Percentiles rank a stretch among this genome's conserved stretches.
Conservation (phyloP, 2,113 vertebrate genomes). For the Takifugu bimaculatus region DNA sequence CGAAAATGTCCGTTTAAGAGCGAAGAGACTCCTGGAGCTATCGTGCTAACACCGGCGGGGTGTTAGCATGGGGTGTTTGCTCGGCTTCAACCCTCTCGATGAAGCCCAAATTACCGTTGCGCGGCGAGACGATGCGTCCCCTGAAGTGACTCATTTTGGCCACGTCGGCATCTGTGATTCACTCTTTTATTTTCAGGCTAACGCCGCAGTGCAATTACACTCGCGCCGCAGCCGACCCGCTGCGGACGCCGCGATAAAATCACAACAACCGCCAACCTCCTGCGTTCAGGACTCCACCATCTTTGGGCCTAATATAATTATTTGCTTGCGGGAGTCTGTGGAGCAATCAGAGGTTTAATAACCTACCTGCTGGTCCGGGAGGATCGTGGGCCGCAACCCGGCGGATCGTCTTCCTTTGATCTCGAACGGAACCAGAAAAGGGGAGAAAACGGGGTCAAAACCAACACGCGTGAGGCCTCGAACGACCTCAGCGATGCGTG, state of each 20-base stretch:
- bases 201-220: conserved; percentile 1
- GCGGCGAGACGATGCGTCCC: background rate
- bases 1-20: too few relatives aligned
- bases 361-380: conserved; percentile 64
- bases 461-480: conserved; percentile 33
- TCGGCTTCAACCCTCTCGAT: too few relatives aligned
- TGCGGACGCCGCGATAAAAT: background rate
- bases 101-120: background rate
- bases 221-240: background rate
- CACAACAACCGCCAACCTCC: background rate
- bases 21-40: too few relatives aligned
- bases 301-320: too few relatives aligned
- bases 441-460: conserved; percentile 61
- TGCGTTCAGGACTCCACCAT: background rate
- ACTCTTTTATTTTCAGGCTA: conserved; percentile 5
- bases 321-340: background rate
- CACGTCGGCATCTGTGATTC: background rate
- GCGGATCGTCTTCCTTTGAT: conserved; percentile 35
- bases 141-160: background rate
- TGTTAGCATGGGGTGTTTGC: too few relatives aligned
- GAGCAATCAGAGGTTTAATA: conserved; percentile 26
- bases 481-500: conserved; percentile 17
- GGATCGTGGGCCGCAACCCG: conserved; percentile 45
- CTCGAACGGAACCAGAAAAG: conserved; percentile 58
- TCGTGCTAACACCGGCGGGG: too few relatives aligned